phyloP scores from a whole-genome alignment of 2,888 invertebrate genomes.

The Pterostichus niger region DNA sequence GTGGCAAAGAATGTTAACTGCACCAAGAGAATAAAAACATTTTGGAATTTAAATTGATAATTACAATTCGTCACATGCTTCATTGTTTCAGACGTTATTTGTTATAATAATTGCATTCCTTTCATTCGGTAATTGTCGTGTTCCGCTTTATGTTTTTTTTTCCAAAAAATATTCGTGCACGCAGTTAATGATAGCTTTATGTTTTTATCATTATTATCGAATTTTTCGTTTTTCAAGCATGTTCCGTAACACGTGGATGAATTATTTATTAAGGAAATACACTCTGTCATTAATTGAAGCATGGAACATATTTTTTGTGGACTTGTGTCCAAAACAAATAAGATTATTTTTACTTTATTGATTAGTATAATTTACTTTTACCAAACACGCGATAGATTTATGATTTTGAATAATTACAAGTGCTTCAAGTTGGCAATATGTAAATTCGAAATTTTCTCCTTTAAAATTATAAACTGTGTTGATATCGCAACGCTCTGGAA shows the following conservation, averaged over 20 bases:
- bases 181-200: slow-evolving; percentile 55
- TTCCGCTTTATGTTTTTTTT: slow-evolving; percentile 68
- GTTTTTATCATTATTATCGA: slow-evolving; percentile 60
- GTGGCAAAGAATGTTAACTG: slow-evolving; percentile 67
- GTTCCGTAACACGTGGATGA: slow-evolving; percentile 62
- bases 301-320: slow-evolving; percentile 65
- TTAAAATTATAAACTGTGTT: slow-evolving; percentile 4
- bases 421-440: not conserved
- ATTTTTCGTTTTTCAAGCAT: slow-evolving; percentile 53
- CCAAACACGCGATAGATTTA: not conserved
- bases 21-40: slow-evolving; percentile 66
- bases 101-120: slow-evolving; percentile 69
- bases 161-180: slow-evolving; percentile 65
- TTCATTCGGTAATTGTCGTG: slow-evolving; percentile 69
- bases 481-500: not conserved
- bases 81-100: slow-evolving; percentile 65
- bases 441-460: not conserved
- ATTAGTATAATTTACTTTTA: slow-evolving; percentile 30
- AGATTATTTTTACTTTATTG: slow-evolving; percentile 31
- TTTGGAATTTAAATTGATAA: slow-evolving; percentile 70
- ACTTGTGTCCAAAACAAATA: slow-evolving; percentile 31
- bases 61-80: slow-evolving; percentile 69
- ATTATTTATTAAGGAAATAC: slow-evolving; percentile 68
- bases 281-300: slow-evolving; percentile 68
- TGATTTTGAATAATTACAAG: no score